phyloP scores from a whole-genome alignment of 2,113 vertebrate species.

The Rhinopomastus cyanomelas region DNA sequence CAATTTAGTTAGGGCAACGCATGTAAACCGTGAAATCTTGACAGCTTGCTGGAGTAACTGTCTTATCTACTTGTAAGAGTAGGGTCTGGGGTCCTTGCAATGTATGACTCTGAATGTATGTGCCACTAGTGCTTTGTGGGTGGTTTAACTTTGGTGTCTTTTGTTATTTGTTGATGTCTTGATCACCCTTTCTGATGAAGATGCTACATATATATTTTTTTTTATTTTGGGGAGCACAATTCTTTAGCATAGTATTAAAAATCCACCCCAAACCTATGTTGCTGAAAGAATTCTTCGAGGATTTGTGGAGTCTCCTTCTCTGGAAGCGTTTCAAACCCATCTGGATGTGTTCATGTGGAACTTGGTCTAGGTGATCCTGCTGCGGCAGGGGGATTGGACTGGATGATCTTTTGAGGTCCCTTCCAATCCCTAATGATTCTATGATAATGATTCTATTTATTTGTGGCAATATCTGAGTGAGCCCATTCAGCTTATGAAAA shows the following conservation, averaged over 20 bases:
- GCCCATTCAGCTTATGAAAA: neutral
- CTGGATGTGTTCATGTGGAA: too few species aligned
- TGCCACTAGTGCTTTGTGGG: neutral
- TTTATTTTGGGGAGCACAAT: fast-evolving
- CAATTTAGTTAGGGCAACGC: neutral
- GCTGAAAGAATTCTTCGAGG: neutral
- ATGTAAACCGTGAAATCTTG: neutral
- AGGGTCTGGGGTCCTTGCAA: neutral
- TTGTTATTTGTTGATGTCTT: neutral
- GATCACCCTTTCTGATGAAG: neutral
- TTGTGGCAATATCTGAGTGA: neutral
- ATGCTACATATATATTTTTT: neutral
- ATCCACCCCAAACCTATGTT: fast-evolving
- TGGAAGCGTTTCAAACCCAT: too few species aligned
- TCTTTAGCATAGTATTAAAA: neutral
- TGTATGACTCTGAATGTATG: neutral
- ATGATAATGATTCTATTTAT: too few species aligned
- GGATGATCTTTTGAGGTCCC: too few species aligned
- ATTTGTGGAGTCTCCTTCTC: too few species aligned
- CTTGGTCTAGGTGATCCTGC: too few species aligned
- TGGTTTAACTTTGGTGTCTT: neutral
- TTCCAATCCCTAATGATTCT: too few species aligned
- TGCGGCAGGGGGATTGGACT: too few species aligned
- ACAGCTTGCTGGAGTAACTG: neutral
- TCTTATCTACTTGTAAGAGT: neutral